Conservation (phyloP, 2,113 vertebrate species). For the Balaenoptera acutorostrata region DNA sequence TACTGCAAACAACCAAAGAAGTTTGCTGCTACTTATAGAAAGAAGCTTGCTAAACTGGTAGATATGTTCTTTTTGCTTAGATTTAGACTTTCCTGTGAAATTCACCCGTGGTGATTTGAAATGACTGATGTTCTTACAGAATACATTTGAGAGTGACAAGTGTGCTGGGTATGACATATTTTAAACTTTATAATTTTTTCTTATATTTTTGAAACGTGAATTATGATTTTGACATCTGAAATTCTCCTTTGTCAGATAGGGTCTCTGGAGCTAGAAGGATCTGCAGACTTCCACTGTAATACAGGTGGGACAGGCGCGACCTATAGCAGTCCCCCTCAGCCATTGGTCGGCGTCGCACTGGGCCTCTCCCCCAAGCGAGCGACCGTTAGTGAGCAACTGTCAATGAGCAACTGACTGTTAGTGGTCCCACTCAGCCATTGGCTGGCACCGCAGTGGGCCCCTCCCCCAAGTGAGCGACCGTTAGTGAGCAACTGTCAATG, state of each 20-base stretch:
- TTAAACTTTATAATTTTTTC: background rate
- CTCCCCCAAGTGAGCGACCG: background rate
- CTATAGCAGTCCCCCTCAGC: background rate
- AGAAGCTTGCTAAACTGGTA: constrained; percentile 5
- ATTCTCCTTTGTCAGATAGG: background rate
- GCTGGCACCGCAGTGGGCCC: background rate
- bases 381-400: background rate
- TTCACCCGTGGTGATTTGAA: constrained; percentile 45
- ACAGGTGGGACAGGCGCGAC: too few species aligned
- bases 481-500: background rate
- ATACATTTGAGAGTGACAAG: background rate
- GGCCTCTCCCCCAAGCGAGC: background rate
- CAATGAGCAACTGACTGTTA: background rate
- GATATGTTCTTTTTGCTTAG: constrained; percentile 12
- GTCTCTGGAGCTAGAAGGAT: background rate
- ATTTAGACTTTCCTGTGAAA: constrained; percentile 44
- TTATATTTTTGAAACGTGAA: background rate
- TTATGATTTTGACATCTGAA: background rate
- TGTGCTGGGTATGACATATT: background rate
- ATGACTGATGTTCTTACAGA: background rate
- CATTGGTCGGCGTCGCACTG: background rate
- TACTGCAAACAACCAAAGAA: background rate
- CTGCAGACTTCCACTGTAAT: background rate
- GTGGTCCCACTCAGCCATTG: background rate
- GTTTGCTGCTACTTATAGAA: background rate